These are phyloP conservation scores for Eurytoma californica DNA, from an alignment of 2,888 invertebrate species.

Conservation along the genomic window DNA sequence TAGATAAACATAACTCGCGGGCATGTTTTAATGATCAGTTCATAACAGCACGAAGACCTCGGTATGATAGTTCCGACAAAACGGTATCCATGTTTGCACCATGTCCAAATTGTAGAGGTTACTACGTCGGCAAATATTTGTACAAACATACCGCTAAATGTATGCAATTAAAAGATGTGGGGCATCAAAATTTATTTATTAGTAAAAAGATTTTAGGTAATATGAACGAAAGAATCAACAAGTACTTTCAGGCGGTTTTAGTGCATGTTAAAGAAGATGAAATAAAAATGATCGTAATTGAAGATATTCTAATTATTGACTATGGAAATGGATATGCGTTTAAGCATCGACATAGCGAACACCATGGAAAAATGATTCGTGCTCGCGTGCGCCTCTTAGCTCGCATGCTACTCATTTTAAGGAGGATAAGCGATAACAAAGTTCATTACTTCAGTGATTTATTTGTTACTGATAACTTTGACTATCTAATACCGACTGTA, in stretches of 20 bases:
- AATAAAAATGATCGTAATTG: background rate
- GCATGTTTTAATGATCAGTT: background rate
- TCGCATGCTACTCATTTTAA: background rate
- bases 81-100: background rate
- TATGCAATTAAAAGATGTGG: background rate
- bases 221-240: background rate
- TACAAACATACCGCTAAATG: background rate
- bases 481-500: background rate
- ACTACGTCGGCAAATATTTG: background rate
- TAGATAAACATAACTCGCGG: background rate
- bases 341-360: background rate
- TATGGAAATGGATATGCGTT: background rate
- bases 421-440: background rate
- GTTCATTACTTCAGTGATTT: background rate
- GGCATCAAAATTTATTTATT: background rate
- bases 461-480: background rate
- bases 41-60: background rate
- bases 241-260: background rate
- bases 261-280: background rate
- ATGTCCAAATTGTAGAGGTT: slow-evolving; percentile 8
- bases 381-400: background rate
- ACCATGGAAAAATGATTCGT: background rate
- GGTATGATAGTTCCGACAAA: background rate
- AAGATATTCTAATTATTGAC: background rate
- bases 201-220: background rate